These are phyloP conservation scores for Agriopis marginaria DNA, from an alignment of 2,888 invertebrate genomes.

Conservation along the genomic window DNA sequence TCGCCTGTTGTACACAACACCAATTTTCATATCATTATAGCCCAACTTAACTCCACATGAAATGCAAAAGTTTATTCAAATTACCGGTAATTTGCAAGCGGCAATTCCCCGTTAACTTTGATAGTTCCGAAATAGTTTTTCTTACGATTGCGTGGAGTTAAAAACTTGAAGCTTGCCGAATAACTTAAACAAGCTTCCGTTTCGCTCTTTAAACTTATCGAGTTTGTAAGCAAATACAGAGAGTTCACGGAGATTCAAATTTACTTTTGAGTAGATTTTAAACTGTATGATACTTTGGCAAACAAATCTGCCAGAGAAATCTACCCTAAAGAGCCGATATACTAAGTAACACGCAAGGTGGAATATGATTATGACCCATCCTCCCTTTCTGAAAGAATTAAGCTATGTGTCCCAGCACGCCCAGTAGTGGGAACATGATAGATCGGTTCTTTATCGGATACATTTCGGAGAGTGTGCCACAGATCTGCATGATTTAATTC, in stretches of 20 bases:
- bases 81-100: conserved; percentile 70
- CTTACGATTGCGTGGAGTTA: conserved; percentile 63
- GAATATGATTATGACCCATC: no score
- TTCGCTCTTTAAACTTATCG: conserved; percentile 12
- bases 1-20: conserved; percentile 11
- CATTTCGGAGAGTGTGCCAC: no score
- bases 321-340: no score
- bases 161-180: conserved; percentile 61
- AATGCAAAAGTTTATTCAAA: conserved; percentile 66
- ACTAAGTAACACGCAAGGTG: no score
- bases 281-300: not conserved
- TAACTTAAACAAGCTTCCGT: conserved; percentile 48
- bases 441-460: no score
- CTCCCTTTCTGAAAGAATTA: no score
- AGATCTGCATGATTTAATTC: no score
- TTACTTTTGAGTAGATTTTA: conserved; percentile 40
- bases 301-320: not conserved
- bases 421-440: no score
- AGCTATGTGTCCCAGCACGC: no score
- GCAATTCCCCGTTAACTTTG: conserved; percentile 66
- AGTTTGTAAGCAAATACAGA: not conserved
- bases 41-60: conserved; percentile 60
- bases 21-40: conserved; percentile 42
- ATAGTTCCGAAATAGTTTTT: conserved; percentile 71
- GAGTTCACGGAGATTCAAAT: not conserved